Evolutionary conservation across 2,797 vertebrate genomes (phyloP), one percentile per base, ranked within the genome.

Genomic region (Coendou prehensilis): DNA sequence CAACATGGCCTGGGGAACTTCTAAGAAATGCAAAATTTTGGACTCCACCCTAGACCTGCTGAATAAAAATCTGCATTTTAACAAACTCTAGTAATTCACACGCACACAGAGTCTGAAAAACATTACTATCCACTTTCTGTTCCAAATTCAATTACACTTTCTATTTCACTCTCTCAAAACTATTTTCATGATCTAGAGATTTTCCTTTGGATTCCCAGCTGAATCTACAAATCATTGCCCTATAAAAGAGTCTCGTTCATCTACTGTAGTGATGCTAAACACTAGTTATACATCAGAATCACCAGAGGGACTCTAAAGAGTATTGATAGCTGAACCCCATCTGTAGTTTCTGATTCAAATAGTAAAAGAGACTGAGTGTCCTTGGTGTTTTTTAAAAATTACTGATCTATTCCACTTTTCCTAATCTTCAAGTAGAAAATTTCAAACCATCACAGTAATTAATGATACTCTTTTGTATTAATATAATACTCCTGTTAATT

Each of bases 31-130:
- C 37, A 89, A 50, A 85, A 30, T 56, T 41, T 59, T 54, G 45
- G 6, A 18, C 52, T 37, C 54, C 4, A 45, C 15, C 2, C 56
- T 33, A 56, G 17, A 75, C 11, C 54, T 71, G n/a, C 18, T n/a
- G n/a, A 93, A 90, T 94, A 57, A 73, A 78, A 97, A 28, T 56
- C 28, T 91, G 57, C 37, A 91, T 96, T 75, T 56, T 75, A 88
- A 75, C 28, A 54, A 93, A 67, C 23, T 79, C 28, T 69, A n/a
- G 50, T 87, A 28, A 85, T 79, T 85, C 75, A 23, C 3, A 45
- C 50, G 20, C 30, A 82, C 52, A 4, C 50, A 57, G 92, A 90
- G 28, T 93, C 93, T 78, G 50, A 85, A 56, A 91, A 97, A 89
- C 59, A 57, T 33, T 89, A 45, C 59, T 89, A 87, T 56, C 18